Conservation (phyloP, 2,888 invertebrate species). For the Steinernema carpocapsae region DNA sequence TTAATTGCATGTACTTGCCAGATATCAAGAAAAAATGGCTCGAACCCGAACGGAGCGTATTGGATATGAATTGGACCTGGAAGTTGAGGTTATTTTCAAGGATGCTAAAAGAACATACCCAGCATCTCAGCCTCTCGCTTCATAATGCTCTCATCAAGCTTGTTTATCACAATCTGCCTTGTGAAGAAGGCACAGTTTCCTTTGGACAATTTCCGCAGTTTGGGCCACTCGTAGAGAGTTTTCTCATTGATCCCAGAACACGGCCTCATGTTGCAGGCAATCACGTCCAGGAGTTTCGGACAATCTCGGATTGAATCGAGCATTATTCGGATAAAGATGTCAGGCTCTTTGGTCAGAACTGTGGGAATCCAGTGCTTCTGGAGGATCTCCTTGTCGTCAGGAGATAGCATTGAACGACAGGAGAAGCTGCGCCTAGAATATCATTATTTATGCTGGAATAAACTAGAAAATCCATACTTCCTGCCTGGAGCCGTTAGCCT, state of each 20-base stretch:
- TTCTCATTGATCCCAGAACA: neutral
- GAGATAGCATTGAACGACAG: conserved; percentile 7
- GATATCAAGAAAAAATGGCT: conserved; percentile 27
- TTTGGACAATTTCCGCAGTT: neutral
- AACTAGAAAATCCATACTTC: neutral
- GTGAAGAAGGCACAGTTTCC: too few relatives aligned
- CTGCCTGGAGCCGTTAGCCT: neutral
- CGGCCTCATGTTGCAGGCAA: conserved; percentile 19
- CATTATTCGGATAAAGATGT: conserved; percentile 1
- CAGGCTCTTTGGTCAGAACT: conserved; percentile 7
- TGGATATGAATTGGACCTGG: conserved; percentile 12
- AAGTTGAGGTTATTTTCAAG: neutral
- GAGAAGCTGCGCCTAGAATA: conserved; percentile 1
- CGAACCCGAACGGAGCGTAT: conserved; percentile 28
- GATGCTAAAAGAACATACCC: neutral
- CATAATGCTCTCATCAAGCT: neutral
- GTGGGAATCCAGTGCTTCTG: conserved; percentile 27
- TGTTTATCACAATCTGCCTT: conserved; percentile 16
- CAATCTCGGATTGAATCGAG: neutral
- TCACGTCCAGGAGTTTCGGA: conserved; percentile 17
- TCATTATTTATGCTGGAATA: neutral
- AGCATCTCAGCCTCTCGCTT: conserved; percentile 1
- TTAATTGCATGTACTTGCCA: neutral
- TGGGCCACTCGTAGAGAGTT: conserved; percentile 10
- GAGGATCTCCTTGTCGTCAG: conserved; percentile 19